Evolutionary conservation across 1,140 invertebrate genomes (phyloP).

Genomic region (Pseudomyrmex flavicornis): DNA sequence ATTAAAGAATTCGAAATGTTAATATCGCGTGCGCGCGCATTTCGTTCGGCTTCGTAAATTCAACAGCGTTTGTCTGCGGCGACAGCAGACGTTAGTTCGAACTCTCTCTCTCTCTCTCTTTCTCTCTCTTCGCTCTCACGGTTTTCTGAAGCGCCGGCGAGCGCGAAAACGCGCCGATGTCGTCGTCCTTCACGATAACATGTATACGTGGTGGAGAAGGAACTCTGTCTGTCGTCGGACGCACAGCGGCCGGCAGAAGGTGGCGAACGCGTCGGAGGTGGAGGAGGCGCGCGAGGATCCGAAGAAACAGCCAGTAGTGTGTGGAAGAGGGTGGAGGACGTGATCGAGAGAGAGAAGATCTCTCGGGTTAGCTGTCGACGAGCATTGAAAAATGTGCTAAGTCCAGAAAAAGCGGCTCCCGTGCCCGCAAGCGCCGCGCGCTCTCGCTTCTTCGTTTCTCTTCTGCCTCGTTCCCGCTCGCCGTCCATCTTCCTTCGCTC

Average conservation of each 20-base stretch:
- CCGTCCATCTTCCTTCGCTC: constrained; percentile 65
- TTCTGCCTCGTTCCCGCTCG: constrained; percentile 35
- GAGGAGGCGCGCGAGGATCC: constrained; percentile 34
- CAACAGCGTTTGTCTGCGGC: constrained; percentile 11
- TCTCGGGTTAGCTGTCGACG: constrained; percentile 79
- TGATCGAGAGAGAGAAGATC: constrained; percentile 66
- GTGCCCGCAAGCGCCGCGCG: constrained; percentile 75
- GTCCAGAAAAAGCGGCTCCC: constrained; percentile 78
- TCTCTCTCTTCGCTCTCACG: constrained; percentile 61
- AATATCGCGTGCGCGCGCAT: neutral
- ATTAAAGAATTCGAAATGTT: neutral
- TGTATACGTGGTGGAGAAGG: constrained; percentile 16
- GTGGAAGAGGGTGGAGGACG: constrained; percentile 3
- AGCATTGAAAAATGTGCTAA: constrained; percentile 82
- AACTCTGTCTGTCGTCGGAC: constrained; percentile 37
- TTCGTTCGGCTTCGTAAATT: constrained; percentile 36
- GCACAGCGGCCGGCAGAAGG: constrained; percentile 50
- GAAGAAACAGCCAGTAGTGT: constrained; percentile 43
- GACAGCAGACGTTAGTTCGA: constrained; percentile 16
- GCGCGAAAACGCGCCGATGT: constrained; percentile 54
- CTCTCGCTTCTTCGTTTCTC: constrained; percentile 62
- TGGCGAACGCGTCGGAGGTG: constrained; percentile 62
- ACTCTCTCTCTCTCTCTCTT: neutral
- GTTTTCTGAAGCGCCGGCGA: constrained; percentile 60
- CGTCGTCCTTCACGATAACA: constrained; percentile 30